These are phyloP conservation scores for Agrotis clavis DNA, from an alignment of 2,888 invertebrate genomes.

Conservation along the genomic window DNA sequence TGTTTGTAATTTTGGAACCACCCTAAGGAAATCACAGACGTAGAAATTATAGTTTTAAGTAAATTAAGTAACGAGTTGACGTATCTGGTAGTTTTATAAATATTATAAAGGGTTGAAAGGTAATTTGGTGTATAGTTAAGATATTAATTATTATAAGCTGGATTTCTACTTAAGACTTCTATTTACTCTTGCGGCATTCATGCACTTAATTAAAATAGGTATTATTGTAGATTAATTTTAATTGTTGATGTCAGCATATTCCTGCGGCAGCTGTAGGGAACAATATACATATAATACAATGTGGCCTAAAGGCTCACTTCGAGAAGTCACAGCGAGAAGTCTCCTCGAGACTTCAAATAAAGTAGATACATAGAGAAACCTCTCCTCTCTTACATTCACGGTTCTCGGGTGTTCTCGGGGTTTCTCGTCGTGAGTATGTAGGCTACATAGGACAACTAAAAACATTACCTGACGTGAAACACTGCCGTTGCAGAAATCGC, in stretches of 20 bases:
- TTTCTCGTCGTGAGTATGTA: no score
- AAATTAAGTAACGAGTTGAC: not conserved
- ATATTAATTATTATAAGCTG: conserved; percentile 20
- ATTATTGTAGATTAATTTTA: conserved; percentile 18
- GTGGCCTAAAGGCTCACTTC: no score
- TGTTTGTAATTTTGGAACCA: conserved; percentile 13
- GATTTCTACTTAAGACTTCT: conserved; percentile 43
- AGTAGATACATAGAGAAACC: no score
- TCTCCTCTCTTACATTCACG: no score
- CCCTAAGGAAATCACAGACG: not conserved
- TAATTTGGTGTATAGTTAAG: not conserved
- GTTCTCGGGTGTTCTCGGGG: no score
- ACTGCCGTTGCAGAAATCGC: not conserved
- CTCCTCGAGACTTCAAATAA: no score
- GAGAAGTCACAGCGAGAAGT: no score
- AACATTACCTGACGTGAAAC: not conserved
- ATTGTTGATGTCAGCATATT: conserved; percentile 27
- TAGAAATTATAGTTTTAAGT: conserved; percentile 18
- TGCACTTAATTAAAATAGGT: conserved; percentile 68
- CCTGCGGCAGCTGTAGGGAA: conserved; percentile 5
- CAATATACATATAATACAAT: no score
- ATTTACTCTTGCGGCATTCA: conserved; percentile 67
- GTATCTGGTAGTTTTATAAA: conserved; percentile 7
- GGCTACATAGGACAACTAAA: not conserved
- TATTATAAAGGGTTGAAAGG: not conserved